Evolutionary conservation across 2,888 invertebrate species (phyloP), one percentile per base, ranked within the genome.

Genomic region (Odontothrips loti): DNA sequence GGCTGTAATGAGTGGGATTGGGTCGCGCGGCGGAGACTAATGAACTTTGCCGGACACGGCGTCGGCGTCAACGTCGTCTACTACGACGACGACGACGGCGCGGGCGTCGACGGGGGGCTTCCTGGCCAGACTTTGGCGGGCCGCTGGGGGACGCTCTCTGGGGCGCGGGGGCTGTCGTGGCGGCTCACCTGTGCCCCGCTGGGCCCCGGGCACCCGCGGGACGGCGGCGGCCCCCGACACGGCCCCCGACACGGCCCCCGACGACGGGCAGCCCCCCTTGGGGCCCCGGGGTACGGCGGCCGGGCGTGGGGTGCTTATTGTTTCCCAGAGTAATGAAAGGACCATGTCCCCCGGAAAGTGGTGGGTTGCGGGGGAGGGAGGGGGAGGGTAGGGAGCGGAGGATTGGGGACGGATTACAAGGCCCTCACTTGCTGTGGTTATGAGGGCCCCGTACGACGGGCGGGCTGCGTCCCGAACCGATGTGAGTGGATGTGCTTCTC

Each of bases 301-400:
- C 51, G 48, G 48, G 48, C 51, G 15, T 2, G 82, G 81, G 82
- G 83, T 82, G 83, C 81, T 27, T 75, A 75, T 75, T 75, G 68
- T 75, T 75, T 75, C 68, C 68, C 68, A 75, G 68, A 27, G 68
- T 75, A 75, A 75, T 75, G 68, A 75, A 75, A 75, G 68, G 68
- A 75, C 68, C 68, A 27, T 75, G 68, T 75, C 68, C 68, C 68
- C 68, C 68, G 68, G 58, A 58, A 15, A 20, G 58, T 9, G 27
- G 23, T 27, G 23, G 68, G 51, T n/a, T 27, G 68, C 51, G 17
- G 51, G 51, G 51, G n/a, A n/a, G 58, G 58, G 17, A 17, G 58
- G 11, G 58, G 12, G 20, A n/a, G 58, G 11, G 15, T 17, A 15
- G 58, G 58, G 58, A 0, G 58, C 6, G n/a, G 58, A 17, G 58